Conservation (phyloP, 2,888 invertebrate genomes). For the Megalurothrips usitatus region DNA sequence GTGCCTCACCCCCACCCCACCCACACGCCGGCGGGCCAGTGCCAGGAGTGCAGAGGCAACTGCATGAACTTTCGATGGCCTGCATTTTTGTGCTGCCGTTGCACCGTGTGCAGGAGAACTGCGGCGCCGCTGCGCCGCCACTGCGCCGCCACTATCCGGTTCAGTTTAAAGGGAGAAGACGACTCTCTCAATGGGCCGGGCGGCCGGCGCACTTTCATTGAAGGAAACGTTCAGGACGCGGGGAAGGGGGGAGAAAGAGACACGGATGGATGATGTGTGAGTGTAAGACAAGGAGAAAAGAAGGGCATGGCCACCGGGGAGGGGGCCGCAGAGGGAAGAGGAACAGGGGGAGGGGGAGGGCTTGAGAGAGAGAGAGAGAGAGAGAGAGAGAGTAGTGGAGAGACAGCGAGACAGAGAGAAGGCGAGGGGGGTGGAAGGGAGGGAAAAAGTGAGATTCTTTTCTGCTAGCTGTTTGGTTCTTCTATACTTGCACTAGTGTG, state of each 20-base stretch:
- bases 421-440: slow-evolving; percentile 32
- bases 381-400: slow-evolving; percentile 11
- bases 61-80: slow-evolving; percentile 5
- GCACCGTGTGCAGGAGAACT: neutral
- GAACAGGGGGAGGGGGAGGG: neutral
- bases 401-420: slow-evolving; percentile 33
- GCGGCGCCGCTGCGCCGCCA: neutral
- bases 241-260: neutral
- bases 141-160: neutral
- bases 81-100: slow-evolving; percentile 6
- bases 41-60: neutral
- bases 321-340: slow-evolving; percentile 2
- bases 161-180: neutral
- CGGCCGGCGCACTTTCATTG: neutral
- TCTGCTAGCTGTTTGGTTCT: no score
- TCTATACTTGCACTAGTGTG: neutral
- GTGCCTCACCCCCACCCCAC: neutral
- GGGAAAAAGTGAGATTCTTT: slow-evolving; percentile 29
- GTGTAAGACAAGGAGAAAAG: slow-evolving; percentile 1
- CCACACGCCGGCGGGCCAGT: neutral
- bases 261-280: neutral
- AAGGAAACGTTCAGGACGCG: slow-evolving; percentile 8
- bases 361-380: neutral
- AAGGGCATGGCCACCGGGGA: no score
- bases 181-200: slow-evolving; percentile 1